phyloP scores from a whole-genome alignment of 2,888 invertebrate genomes.

The Coleophora flavipennella region DNA sequence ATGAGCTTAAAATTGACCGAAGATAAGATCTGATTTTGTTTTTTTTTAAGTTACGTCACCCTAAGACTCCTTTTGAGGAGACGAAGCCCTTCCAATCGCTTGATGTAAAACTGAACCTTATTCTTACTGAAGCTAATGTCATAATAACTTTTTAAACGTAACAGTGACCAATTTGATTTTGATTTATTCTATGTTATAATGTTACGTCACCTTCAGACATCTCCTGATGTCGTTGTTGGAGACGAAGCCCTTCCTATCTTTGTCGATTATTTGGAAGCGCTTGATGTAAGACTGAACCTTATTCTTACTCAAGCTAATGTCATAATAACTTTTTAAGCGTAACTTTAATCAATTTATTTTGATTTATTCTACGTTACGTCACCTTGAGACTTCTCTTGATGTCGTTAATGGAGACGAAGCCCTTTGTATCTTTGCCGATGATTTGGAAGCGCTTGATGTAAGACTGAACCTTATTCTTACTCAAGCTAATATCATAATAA shows the following conservation, averaged over 20 bases:
- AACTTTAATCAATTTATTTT: no score
- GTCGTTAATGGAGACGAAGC: constrained; percentile 98
- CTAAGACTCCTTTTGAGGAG: constrained; percentile 91
- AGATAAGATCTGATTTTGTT: no score
- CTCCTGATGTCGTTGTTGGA: constrained; percentile 97
- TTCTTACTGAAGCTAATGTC: no score
- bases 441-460: constrained; percentile 97
- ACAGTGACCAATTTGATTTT: no score
- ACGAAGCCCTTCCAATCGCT: constrained; percentile 56
- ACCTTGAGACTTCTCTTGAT: constrained; percentile 97
- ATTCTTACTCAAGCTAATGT: constrained; percentile 93
- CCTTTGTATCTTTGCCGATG: constrained; percentile 96
- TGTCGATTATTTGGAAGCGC: constrained; percentile 95
- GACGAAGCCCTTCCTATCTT: constrained; percentile 97
- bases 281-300: constrained; percentile 96
- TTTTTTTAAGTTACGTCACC: constrained; percentile 75
- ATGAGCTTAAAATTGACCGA: no score
- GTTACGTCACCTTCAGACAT: constrained; percentile 87
- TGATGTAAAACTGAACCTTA: constrained; percentile 31
- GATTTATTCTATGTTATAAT: no score
- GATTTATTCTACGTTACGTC: no score
- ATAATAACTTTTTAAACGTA: no score
- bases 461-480: constrained; percentile 92
- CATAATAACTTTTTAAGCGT: no score
- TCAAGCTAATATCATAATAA: constrained; percentile 95